Evolutionary conservation across 2,888 invertebrate genomes (phyloP).

Genomic region (Ceramica pisi): DNA sequence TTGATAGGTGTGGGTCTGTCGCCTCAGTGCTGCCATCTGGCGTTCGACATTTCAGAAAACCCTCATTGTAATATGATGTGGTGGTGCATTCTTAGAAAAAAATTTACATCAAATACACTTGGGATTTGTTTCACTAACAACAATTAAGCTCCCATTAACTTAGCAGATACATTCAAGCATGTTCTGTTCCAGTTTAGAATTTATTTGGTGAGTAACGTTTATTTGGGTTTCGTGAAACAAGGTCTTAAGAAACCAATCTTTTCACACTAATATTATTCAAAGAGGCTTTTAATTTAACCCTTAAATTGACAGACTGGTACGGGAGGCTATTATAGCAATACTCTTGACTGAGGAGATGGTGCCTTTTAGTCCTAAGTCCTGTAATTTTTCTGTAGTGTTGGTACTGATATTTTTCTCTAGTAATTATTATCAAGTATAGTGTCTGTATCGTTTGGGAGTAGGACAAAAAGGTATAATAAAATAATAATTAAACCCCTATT

Average conservation of each 20-base stretch:
- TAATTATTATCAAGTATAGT: slow-evolving; percentile 19
- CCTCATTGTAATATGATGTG: too few species aligned
- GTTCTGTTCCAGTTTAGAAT: too few species aligned
- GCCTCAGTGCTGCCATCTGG: too few species aligned
- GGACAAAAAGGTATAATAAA: slow-evolving; percentile 29
- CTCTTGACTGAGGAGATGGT: background rate
- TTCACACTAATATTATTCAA: background rate
- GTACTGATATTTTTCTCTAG: background rate
- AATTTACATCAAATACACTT: too few species aligned
- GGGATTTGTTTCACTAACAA: background rate
- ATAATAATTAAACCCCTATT: too few species aligned
- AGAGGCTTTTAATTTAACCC: too few species aligned
- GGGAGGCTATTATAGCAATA: background rate
- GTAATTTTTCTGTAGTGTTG: background rate
- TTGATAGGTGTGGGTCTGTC: too few species aligned
- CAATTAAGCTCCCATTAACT: background rate
- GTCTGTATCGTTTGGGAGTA: slow-evolving; percentile 29
- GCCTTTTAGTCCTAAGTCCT: background rate
- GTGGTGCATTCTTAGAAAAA: too few species aligned
- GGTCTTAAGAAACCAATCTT: background rate
- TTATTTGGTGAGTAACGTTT: background rate
- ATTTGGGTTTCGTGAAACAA: too few species aligned
- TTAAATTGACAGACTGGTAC: too few species aligned
- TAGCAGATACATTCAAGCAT: background rate
- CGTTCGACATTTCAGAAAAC: too few species aligned